phyloP scores from a whole-genome alignment of 2,888 invertebrate species.

The Elgonia sp. region DNA sequence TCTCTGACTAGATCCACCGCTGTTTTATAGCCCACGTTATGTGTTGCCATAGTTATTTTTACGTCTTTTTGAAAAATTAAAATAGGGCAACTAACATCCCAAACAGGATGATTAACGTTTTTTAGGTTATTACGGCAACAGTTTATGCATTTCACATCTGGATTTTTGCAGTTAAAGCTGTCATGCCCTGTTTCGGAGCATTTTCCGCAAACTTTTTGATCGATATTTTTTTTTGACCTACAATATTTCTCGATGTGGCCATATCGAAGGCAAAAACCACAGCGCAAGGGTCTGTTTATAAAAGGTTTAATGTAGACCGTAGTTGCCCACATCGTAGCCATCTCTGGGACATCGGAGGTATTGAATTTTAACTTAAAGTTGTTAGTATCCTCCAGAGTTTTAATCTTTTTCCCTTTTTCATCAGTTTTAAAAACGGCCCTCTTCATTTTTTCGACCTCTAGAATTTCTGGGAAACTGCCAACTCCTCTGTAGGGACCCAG shows the following conservation, averaged over 20 bases:
- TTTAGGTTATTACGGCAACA: background rate
- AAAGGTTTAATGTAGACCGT: too few relatives aligned
- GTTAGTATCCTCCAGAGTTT: too few relatives aligned
- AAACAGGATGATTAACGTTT: background rate
- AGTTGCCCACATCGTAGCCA: too few relatives aligned
- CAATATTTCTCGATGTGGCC: slow-evolving; percentile 11
- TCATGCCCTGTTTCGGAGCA: background rate
- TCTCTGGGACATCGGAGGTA: too few relatives aligned
- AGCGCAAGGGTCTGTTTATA: too few relatives aligned
- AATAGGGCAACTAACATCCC: slow-evolving; percentile 12
- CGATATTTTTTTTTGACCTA: background rate
- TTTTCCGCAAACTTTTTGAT: background rate
- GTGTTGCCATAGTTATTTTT: slow-evolving; percentile 10
- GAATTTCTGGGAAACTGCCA: too few relatives aligned
- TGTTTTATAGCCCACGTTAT: background rate
- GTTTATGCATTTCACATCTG: slow-evolving; percentile 17
- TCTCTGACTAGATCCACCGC: background rate
- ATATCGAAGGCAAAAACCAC: background rate
- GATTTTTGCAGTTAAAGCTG: background rate
- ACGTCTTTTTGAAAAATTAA: slow-evolving; percentile 3
- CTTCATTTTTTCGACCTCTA: too few relatives aligned
- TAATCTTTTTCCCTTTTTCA: too few relatives aligned
- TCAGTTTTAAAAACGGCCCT: too few relatives aligned
- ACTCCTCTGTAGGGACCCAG: too few relatives aligned
- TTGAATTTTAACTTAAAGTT: too few relatives aligned